Evolutionary conservation across 2,113 vertebrate genomes (phyloP).

Genomic region (Urocitellus parryii): DNA sequence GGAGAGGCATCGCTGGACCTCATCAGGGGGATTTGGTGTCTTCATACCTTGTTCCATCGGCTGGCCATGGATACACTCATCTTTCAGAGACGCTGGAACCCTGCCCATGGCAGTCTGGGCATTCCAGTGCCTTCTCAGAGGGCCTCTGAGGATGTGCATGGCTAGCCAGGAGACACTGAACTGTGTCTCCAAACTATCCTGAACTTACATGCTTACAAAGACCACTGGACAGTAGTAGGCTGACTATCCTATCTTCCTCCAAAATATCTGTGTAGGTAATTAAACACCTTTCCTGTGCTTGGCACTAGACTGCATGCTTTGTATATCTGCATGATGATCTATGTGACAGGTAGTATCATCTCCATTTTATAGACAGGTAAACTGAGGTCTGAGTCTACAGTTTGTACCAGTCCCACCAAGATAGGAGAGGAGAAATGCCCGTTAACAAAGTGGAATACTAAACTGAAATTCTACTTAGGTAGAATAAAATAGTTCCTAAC

Average conservation of each 20-base stretch:
- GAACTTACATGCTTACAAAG: not conserved
- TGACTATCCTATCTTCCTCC: not conserved
- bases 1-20: constrained; percentile 59
- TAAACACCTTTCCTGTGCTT: not conserved
- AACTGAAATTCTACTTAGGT: not conserved
- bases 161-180: not conserved
- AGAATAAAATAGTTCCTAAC: not conserved
- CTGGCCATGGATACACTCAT: constrained; percentile 68
- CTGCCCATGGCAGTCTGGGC: not conserved
- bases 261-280: not conserved
- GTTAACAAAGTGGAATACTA: not conserved
- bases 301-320: not conserved
- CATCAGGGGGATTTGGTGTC: constrained; percentile 77
- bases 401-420: not conserved
- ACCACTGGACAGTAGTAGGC: not conserved
- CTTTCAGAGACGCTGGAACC: constrained; percentile 76
- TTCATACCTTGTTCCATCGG: constrained; percentile 78
- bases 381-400: not conserved
- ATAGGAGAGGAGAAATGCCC: not conserved
- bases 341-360: too few species aligned
- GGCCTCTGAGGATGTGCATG: not conserved
- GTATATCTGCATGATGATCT: not conserved
- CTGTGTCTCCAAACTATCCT: not conserved
- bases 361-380: not conserved
- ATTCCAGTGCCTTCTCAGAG: not conserved